A percentile compares a stretch with the other conserved stretches of the same genome.
These are phyloP conservation scores for Nysson spinosus DNA, from an alignment of 2,888 invertebrate species.

Conservation along the genomic window DNA sequence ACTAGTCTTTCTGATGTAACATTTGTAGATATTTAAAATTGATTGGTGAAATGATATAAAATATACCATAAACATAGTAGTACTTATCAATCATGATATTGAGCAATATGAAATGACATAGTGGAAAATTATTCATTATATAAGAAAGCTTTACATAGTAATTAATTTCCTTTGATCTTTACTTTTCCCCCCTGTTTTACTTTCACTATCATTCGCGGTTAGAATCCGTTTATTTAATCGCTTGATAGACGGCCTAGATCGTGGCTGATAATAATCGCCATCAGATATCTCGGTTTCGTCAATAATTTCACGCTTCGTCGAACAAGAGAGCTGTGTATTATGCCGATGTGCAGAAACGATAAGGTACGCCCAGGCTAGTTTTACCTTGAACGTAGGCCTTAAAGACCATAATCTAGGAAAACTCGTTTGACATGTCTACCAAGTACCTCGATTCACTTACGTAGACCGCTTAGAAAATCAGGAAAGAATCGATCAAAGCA, in stretches of 20 bases:
- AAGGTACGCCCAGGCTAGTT: constrained; percentile 39
- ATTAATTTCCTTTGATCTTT: background rate
- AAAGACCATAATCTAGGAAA: constrained; percentile 55
- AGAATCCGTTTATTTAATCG: constrained; percentile 2
- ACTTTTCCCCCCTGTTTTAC: constrained; percentile 13
- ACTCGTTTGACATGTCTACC: constrained; percentile 43
- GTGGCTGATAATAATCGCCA: constrained; percentile 28
- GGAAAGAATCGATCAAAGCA: background rate
- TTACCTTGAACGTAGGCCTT: constrained; percentile 59
- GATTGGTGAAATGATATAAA: too few species aligned
- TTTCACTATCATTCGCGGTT: constrained; percentile 19
- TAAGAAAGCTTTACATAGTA: background rate
- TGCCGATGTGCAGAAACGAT: constrained; percentile 49
- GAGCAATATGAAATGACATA: too few species aligned
- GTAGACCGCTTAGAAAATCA: background rate
- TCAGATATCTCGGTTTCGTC: constrained; percentile 55
- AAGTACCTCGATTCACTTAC: constrained; percentile 4
- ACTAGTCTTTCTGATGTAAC: too few species aligned
- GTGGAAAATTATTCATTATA: too few species aligned
- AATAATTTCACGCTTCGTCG: constrained; percentile 65
- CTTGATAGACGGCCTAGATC: constrained; percentile 6
- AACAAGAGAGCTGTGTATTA: constrained; percentile 55
- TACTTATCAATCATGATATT: too few species aligned
- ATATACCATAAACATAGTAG: too few species aligned
- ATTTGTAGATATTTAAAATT: too few species aligned